Evolutionary conservation across 2,113 vertebrate genomes (phyloP).

Genomic region (Brachyistius frenatus): DNA sequence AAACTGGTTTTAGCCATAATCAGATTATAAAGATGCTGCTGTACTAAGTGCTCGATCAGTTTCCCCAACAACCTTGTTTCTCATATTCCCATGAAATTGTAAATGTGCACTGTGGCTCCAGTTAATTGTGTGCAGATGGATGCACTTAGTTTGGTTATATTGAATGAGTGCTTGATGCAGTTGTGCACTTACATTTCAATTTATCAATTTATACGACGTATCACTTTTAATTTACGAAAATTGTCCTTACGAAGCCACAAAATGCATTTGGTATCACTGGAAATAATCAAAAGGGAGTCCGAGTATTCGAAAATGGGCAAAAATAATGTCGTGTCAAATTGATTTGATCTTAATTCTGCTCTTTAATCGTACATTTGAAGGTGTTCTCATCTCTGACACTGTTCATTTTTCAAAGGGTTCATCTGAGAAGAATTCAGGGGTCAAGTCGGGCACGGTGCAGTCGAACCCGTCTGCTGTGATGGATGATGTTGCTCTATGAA

Average conservation of each 20-base stretch:
- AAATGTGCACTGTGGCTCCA: slow-evolving; percentile 27
- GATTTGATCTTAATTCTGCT: slow-evolving; percentile 31
- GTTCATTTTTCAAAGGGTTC: slow-evolving; percentile 45
- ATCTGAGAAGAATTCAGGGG: slow-evolving; percentile 37
- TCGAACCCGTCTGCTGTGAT: slow-evolving; percentile 80
- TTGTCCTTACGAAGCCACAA: slow-evolving; percentile 14
- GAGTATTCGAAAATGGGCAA: slow-evolving; percentile 27
- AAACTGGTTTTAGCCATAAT: slow-evolving; percentile 44
- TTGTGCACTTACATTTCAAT: slow-evolving; percentile 50
- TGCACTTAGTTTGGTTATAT: slow-evolving; percentile 44
- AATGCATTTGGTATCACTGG: slow-evolving; percentile 19
- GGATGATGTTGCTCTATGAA: slow-evolving; percentile 84
- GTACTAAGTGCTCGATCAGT: slow-evolving; percentile 28
- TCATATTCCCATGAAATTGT: slow-evolving; percentile 48
- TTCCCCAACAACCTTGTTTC: slow-evolving; percentile 3
- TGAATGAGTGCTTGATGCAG: slow-evolving; percentile 39
- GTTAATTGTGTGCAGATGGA: slow-evolving; percentile 60
- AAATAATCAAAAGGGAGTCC: slow-evolving; percentile 25
- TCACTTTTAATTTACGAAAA: slow-evolving; percentile 43
- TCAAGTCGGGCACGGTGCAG: slow-evolving; percentile 57
- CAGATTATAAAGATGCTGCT: slow-evolving; percentile 34
- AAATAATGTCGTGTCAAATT: slow-evolving; percentile 43
- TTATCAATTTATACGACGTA: slow-evolving; percentile 35
- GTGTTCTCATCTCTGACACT: slow-evolving; percentile 25
- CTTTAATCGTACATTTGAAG: slow-evolving; percentile 40